These are phyloP conservation scores for Xylocopa sonorina DNA, from an alignment of 1,140 invertebrate genomes.

Conservation along the genomic window DNA sequence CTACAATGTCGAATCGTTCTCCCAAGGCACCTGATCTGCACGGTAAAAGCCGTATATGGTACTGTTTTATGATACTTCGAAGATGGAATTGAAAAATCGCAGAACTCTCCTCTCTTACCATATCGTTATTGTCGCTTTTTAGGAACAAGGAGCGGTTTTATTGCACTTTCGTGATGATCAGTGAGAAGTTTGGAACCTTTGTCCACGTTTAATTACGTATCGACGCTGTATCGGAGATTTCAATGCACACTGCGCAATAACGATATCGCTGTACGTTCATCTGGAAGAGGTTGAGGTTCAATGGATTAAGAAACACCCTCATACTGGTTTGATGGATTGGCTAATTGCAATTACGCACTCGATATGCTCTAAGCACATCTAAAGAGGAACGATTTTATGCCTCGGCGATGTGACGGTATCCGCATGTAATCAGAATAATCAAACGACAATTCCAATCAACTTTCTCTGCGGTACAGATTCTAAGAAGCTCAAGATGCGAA, in stretches of 20 bases:
- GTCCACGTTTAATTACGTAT: neutral
- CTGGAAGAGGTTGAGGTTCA: conserved; percentile 20
- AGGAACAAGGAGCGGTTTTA: neutral
- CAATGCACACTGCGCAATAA: neutral
- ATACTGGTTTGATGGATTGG: conserved; percentile 12
- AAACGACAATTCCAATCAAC: conserved; percentile 30
- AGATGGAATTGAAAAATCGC: neutral
- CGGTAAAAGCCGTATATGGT: conserved; percentile 36
- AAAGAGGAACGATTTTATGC: conserved; percentile 27
- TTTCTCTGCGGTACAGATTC: conserved; percentile 43
- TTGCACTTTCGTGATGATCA: neutral
- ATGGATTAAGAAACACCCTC: conserved; percentile 40
- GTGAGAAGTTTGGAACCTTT: conserved; percentile 5
- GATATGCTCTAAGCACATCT: neutral
- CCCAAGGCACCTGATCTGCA: conserved; percentile 20
- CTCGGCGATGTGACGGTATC: neutral
- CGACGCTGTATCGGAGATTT: neutral
- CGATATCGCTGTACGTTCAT: conserved; percentile 5
- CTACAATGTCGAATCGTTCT: neutral
- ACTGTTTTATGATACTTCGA: neutral
- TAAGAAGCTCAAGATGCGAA: conserved; percentile 4
- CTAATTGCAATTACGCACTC: conserved; percentile 38
- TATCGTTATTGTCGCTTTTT: neutral
- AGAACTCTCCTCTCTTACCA: neutral
- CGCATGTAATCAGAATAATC: conserved; percentile 40